Conservation (phyloP, 2,113 vertebrate genomes). For the Trichomycterus rosablanca region DNA sequence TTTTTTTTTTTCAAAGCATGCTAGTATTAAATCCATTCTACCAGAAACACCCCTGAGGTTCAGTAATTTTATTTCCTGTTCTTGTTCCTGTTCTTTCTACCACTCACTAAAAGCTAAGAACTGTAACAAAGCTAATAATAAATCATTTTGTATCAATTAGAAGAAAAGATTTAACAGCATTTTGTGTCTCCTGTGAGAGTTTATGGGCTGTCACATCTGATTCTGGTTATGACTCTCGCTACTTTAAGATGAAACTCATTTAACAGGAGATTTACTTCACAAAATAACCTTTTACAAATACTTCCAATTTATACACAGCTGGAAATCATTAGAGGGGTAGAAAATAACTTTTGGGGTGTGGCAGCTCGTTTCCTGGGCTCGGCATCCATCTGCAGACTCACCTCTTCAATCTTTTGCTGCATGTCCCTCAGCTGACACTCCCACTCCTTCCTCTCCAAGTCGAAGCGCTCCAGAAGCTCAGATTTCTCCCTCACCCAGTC, state of each 20-base stretch:
- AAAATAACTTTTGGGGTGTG: conserved; percentile 18
- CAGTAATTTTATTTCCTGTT: conserved; percentile 8
- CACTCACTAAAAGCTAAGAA: conserved; percentile 26
- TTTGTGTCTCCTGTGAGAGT: too few relatives aligned
- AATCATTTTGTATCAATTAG: too few relatives aligned
- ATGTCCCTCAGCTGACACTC: conserved; percentile 92
- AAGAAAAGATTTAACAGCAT: too few relatives aligned
- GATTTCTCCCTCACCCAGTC: conserved; percentile 85
- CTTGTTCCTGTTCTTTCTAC: conserved; percentile 19
- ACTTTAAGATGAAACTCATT: too few relatives aligned
- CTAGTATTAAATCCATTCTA: conserved; percentile 38
- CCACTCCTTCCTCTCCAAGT: conserved; percentile 91
- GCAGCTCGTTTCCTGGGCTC: conserved; percentile 16
- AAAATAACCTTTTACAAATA: too few relatives aligned
- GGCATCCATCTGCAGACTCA: conserved; percentile 53
- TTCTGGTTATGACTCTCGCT: too few relatives aligned
- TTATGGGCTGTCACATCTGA: too few relatives aligned
- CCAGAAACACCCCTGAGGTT: conserved; percentile 4
- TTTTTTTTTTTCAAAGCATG: conserved; percentile 40
- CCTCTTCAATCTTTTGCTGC: conserved; percentile 96
- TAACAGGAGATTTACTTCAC: too few relatives aligned
- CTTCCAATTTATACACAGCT: too few relatives aligned
- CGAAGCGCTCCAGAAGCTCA: conserved; percentile 88
- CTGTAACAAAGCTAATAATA: conserved; percentile 43
- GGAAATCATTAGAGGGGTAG: too few relatives aligned